Evolutionary conservation across 2,888 invertebrate genomes (phyloP).

Genomic region (Andrena fulva): DNA sequence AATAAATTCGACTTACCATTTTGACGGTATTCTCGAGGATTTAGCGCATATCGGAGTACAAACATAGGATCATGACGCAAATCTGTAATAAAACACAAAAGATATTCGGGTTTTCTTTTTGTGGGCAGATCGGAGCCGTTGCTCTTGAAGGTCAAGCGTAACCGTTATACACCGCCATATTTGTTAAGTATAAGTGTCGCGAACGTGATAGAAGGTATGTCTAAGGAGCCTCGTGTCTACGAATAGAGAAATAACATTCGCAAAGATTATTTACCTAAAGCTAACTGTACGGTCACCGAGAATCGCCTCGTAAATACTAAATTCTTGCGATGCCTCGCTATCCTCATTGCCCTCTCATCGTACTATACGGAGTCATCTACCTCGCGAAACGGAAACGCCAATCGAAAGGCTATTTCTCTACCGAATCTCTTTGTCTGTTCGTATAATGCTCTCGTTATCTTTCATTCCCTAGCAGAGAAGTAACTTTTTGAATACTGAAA

Average conservation of each 20-base stretch:
- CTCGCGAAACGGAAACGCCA: constrained; percentile 40
- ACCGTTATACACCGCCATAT: constrained; percentile 69
- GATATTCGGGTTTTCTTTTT: constrained; percentile 57
- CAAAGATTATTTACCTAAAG: constrained; percentile 51
- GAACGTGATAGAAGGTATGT: constrained; percentile 19
- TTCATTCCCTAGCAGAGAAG: constrained; percentile 44
- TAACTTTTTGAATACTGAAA: constrained; percentile 43
- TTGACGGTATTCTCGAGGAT: constrained; percentile 65
- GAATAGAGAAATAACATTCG: constrained; percentile 7
- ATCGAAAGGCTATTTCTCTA: constrained; percentile 30
- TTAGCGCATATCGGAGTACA: constrained; percentile 64
- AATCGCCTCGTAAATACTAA: constrained; percentile 27
- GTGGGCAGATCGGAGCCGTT: constrained; percentile 21
- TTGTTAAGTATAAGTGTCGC: constrained; percentile 49
- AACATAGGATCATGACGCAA: constrained; percentile 65
- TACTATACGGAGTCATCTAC: constrained; percentile 28
- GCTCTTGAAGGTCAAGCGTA: constrained; percentile 40
- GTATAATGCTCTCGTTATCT: constrained; percentile 34
- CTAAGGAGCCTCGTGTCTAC: constrained; percentile 9
- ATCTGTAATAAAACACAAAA: constrained; percentile 77
- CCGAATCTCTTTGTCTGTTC: constrained; percentile 22
- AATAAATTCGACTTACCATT: constrained; percentile 69
- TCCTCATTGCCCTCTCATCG: constrained; percentile 37
- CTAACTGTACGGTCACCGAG: constrained; percentile 41
- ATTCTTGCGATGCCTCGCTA: constrained; percentile 27